These are phyloP conservation scores for Procavia capensis DNA, from an alignment of 2,113 vertebrate species.

Conservation along the genomic window DNA sequence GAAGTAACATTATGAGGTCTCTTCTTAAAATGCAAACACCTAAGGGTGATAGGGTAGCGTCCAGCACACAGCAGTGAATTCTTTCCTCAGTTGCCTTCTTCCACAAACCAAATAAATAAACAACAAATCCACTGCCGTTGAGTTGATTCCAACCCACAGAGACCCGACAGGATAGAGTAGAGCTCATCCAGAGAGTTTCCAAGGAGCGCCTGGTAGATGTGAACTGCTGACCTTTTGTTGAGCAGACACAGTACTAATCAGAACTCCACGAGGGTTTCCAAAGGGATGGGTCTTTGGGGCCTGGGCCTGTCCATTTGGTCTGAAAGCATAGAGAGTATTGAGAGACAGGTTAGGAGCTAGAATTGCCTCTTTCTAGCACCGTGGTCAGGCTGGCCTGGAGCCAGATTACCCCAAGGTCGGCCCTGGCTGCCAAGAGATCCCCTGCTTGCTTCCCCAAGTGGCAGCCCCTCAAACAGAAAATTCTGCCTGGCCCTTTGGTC, in stretches of 20 bases:
- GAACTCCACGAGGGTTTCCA: too few species aligned
- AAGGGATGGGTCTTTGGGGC: neutral
- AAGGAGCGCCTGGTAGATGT: too few species aligned
- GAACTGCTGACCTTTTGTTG: too few species aligned
- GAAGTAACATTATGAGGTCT: neutral
- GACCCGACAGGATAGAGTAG: too few species aligned
- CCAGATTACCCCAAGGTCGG: neutral
- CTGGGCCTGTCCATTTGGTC: neutral
- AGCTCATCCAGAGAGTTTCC: too few species aligned
- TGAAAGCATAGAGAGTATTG: neutral
- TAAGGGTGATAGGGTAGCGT: neutral
- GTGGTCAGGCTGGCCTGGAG: neutral
- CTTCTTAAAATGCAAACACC: slow-evolving; percentile 18
- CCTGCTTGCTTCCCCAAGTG: neutral
- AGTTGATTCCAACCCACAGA: too few species aligned
- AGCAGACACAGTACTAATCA: too few species aligned
- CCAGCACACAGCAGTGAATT: neutral
- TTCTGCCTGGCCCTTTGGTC: neutral
- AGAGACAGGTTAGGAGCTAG: neutral
- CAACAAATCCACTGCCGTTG: too few species aligned
- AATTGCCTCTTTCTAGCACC: neutral
- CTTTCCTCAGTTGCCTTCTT: neutral
- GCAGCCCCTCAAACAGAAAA: neutral
- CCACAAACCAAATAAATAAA: too few species aligned
- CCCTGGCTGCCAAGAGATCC: neutral